Conservation (phyloP, 2,113 vertebrate genomes). For the Ciconia maguari region DNA sequence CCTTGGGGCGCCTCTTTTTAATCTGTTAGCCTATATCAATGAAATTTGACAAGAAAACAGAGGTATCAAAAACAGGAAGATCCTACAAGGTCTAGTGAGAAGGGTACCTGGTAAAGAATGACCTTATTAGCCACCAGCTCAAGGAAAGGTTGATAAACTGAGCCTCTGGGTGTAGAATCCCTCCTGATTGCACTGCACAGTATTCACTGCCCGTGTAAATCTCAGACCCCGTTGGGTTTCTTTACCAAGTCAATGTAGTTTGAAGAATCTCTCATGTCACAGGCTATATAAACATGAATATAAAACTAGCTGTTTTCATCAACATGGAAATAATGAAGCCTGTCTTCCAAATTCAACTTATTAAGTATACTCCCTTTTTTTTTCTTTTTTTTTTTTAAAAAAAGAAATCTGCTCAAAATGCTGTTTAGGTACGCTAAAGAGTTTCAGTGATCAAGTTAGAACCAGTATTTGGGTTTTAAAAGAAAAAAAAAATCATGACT, state of each 20-base stretch:
- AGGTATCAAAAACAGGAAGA: neutral
- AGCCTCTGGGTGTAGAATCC: neutral
- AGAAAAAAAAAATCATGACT: neutral
- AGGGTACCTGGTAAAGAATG: accelerated
- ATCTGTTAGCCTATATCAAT: neutral
- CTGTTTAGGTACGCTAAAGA: neutral
- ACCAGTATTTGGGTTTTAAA: neutral
- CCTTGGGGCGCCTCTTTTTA: neutral
- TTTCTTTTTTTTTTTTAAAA: neutral
- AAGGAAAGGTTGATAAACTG: neutral
- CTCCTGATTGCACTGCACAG: neutral
- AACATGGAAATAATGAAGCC: neutral
- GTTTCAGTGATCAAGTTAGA: neutral
- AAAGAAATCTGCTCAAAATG: neutral
- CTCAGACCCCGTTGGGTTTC: neutral
- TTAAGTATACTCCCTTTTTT: neutral
- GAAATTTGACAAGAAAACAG: neutral
- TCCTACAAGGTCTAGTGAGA: neutral
- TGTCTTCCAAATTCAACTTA: neutral
- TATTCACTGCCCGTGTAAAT: accelerated
- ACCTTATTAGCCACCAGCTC: neutral
- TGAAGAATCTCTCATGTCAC: neutral
- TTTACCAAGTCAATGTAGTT: neutral
- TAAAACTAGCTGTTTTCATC: neutral
- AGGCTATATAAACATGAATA: neutral